Evolutionary conservation across 2,888 invertebrate species (phyloP), one percentile per base, ranked within the genome.

Genomic region (Dione vanillae): DNA sequence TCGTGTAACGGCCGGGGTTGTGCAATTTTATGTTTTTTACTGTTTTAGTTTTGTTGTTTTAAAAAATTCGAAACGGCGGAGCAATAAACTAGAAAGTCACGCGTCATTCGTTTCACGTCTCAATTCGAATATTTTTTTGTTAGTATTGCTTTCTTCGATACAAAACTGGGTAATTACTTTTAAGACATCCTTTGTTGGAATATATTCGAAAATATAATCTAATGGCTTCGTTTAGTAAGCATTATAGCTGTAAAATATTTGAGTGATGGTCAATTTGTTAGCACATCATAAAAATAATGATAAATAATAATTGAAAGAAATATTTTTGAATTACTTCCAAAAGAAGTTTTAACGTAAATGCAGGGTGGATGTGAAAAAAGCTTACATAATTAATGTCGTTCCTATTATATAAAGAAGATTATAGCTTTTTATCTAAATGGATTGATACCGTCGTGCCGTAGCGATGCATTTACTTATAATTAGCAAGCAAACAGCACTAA

Each of bases 61-160:
- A 76, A 80, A 72, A 70, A 70, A 80, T 79, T 82, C 78, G 76
- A 80, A 79, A 71, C 74, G 73, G 72, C 74, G 75, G 75, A 78
- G 80, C 86, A 86, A 86, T 90, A 88, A 89, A 88, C 87, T 88
- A 89, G 92, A 92, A 90, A 91, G 90, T 78, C 74, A 71, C 76
- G 74, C 72, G 74, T 75, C 75, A 70, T 74, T 75, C 72, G 71
- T 70, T 74, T 82, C 77, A 77, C 80, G 77, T 82, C 78, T 77
- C 80, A 80, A 76, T 76, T 77, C 76, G 69, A 74, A 78, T 75
- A 73, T 74, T 81, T 84, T 49, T 84, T 81, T 83, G 80, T 75
- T 74, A 76, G 75, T 77, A 77, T 76, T 74, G 85, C 89, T 90
- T 87, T 90, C 90, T 81, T 85, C 83, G 76, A 72, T 73, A 82